Base-by-base conservation (phyloP, 2,888 invertebrate genomes). In the Ditula angustiorana region DNA sequence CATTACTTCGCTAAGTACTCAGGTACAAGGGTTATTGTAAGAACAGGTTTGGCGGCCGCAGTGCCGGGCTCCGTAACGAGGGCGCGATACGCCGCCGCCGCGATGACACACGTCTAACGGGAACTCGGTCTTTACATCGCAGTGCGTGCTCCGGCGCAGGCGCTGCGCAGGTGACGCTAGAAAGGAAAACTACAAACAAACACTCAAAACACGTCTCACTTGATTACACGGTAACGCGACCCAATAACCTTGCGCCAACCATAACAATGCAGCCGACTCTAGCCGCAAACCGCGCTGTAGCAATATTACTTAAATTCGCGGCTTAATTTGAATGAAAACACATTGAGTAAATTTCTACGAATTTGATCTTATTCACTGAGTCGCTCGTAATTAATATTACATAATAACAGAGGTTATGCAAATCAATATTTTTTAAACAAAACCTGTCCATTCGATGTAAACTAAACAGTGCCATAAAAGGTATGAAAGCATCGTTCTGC, bases 31-130 rank as follows among this genome's bases (percentile, higher is more conserved):
- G 63, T 63, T 41, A 58, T 58, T 46, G 76, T 74, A 82, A 82
- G 83, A 89, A 89, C 88, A 84, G 88, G 90, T 90, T 90, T 85
- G 80, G 78, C 77, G 76, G 80, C 79, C 76, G 76, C 79, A 71
- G 71, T 63, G 76, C 72, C 69, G 74, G 33, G 35, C 35, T 8
- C 71, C 72, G 83, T 80, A 90, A 83, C 79, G 90, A 90, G 92
- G 90, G 80, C 91, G 77, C 63, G 33, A 52, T 30, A 60, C 60
- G 41, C 47, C 49, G 58, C 41, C 41, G 53, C 35, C 53, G 57
- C 86, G 87, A 87, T 90, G 90, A 89, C 89, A 90, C 90, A 92
- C 83, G 85, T 88, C 90, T 92, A 92, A 90, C 92, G 90, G 92
- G 90, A 86, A 87, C 80, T 79, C 80, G 77, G 85, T 85, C 88